Conservation (phyloP, 2,888 invertebrate genomes). For the Parnassius mnemosyne region DNA sequence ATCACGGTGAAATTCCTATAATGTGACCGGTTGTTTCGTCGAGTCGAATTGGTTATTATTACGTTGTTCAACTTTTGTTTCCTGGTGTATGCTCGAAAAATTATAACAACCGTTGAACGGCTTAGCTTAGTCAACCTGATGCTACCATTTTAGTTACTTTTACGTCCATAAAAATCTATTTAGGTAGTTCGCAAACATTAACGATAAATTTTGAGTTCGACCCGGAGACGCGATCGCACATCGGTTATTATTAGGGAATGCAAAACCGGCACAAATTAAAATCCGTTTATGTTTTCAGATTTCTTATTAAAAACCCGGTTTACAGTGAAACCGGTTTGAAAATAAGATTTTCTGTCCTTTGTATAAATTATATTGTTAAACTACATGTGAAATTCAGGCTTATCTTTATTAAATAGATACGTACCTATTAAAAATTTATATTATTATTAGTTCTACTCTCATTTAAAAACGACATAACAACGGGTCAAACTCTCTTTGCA, state of each 20-base stretch:
- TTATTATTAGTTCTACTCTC: no score
- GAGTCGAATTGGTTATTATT: conserved; percentile 24
- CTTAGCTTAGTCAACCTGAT: conserved; percentile 61
- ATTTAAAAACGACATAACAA: no score
- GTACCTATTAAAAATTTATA: no score
- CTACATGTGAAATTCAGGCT: no score
- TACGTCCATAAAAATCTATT: conserved; percentile 67
- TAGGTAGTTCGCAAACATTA: conserved; percentile 60
- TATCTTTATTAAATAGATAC: no score
- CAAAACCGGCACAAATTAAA: no score
- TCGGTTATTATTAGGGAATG: conserved; percentile 51
- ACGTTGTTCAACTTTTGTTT: conserved; percentile 24
- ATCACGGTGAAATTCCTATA: conserved; percentile 21
- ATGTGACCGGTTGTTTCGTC: conserved; percentile 22
- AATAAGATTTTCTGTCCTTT: no score
- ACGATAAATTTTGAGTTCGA: conserved; percentile 63
- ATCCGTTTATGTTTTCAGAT: no score
- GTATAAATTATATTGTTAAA: no score
- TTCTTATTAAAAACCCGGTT: no score
- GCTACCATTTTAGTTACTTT: conserved; percentile 71
- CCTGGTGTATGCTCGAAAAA: conserved; percentile 50
- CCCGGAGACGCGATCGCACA: conserved; percentile 50
- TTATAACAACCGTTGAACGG: conserved; percentile 73
- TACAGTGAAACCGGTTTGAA: no score
- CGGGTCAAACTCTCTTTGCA: no score